Base-by-base conservation (phyloP, 1,140 invertebrate genomes). In the Penaeus indicus region DNA sequence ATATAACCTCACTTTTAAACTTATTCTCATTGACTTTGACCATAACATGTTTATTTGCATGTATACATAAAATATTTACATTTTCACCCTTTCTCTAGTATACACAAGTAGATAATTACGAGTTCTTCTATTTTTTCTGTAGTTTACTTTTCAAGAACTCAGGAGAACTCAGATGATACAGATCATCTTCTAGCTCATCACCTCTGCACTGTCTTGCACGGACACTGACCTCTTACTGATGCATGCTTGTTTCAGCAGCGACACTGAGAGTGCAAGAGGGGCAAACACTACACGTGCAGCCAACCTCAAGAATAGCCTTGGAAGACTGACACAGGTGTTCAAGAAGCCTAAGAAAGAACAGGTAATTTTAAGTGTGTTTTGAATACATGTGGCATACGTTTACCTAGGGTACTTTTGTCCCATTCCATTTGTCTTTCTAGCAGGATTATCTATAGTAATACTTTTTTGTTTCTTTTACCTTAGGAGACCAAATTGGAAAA, bases 241-340 rank as follows among this genome's bases (percentile, higher is more conserved):
- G 84, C 88, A 80, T 82, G 84, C 84, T 85, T 89, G 88, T 89
- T 89, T 84, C 88, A 89, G 88, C 88, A 89, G 88, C 27, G 88
- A 89, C 88, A 89, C 88, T n/a, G 88, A 89, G 64, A 89, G 88
- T 82, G 88, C 88, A 54, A 80, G 88, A 85, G 88, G 88, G 54
- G 47, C 81, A 21, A 79, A 42, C 47, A 67, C 88, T 16, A 69
- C n/a, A 61, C 88, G 64, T 27, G 42, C 88, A 21, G 62, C 78
- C 54, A 85, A 63, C 63, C 61, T 89, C 61, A 85, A 85, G 78
- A 67, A 84, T 54, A 77, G 81, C 54, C 25, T 89, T 75, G 87
- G 82, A 67, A 80, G 84, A 32, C 25, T 88, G 18, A 88, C 87
- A 27, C 81, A 89, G 62, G 88, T 82, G n/a, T 85, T 89, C 63